phyloP scores from a whole-genome alignment of 1,140 invertebrate genomes.

The Charaxes varanes region DNA sequence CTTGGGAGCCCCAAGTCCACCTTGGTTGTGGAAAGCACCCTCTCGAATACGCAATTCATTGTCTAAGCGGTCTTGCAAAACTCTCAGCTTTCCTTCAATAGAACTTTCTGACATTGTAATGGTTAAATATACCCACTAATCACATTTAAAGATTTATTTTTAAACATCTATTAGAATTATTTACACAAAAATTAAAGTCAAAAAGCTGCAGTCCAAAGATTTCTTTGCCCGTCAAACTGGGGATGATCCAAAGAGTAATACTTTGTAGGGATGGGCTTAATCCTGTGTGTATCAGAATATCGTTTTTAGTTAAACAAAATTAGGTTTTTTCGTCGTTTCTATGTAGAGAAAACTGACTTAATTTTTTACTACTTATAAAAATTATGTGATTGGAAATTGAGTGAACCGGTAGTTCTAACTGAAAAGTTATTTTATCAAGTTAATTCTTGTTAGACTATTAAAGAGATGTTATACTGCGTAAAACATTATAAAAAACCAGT shows the following conservation, averaged over 20 bases:
- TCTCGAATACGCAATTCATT: constrained; percentile 64
- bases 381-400: too few relatives aligned
- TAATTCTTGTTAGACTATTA: too few relatives aligned
- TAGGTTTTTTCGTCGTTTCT: too few relatives aligned
- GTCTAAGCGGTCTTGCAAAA: constrained; percentile 61
- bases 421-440: too few relatives aligned
- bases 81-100: constrained; percentile 60
- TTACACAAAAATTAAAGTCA: constrained; percentile 59
- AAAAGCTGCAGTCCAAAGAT: constrained; percentile 60
- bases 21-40: constrained; percentile 59
- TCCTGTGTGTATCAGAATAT: too few relatives aligned
- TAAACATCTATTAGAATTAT: constrained; percentile 57
- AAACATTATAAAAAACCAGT: too few relatives aligned
- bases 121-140: constrained; percentile 39
- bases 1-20: constrained; percentile 46
- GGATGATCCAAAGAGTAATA: background rate
- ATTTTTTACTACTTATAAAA: too few relatives aligned
- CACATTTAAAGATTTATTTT: constrained; percentile 59
- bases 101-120: constrained; percentile 65
- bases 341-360: too few relatives aligned
- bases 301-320: too few relatives aligned
- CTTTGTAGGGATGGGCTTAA: too few relatives aligned
- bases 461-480: too few relatives aligned
- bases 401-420: too few relatives aligned
- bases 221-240: constrained; percentile 47